phyloP scores from a whole-genome alignment of 2,888 invertebrate species.

The Melitaea athalia region DNA sequence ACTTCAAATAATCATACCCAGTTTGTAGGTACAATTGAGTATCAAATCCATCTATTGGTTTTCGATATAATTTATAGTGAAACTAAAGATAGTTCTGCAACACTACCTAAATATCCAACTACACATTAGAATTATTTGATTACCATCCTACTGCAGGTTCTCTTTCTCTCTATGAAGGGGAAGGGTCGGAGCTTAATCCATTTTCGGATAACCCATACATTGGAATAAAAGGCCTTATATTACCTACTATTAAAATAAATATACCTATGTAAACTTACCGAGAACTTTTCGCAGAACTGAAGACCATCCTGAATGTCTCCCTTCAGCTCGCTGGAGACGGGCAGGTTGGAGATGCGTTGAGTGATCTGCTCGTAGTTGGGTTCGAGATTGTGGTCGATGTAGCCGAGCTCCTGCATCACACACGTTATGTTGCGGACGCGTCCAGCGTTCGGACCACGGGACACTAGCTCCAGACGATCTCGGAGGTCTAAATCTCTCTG shows the following conservation, averaged over 20 bases:
- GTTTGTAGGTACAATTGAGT: too few species aligned
- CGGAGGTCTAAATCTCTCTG: constrained; percentile 84
- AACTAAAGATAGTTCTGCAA: too few species aligned
- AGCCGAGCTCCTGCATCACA: constrained; percentile 87
- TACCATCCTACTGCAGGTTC: too few species aligned
- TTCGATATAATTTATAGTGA: too few species aligned
- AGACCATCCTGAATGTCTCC: constrained; percentile 85
- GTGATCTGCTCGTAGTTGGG: constrained; percentile 85
- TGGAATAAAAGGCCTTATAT: too few species aligned
- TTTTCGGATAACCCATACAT: too few species aligned
- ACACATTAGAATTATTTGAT: too few species aligned
- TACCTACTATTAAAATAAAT: background rate
- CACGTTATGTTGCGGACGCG: constrained; percentile 85
- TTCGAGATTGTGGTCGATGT: constrained; percentile 85
- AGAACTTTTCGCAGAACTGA: constrained; percentile 86
- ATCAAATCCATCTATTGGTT: too few species aligned
- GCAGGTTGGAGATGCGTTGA: constrained; percentile 83
- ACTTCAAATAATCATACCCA: too few species aligned
- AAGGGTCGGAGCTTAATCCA: too few species aligned
- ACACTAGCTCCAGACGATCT: constrained; percentile 83
- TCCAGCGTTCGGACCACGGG: constrained; percentile 72
- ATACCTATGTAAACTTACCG: constrained; percentile 65
- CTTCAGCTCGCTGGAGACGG: constrained; percentile 83
- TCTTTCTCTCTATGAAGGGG: too few species aligned
- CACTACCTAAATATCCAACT: too few species aligned